Evolutionary conservation across 2,888 invertebrate species (phyloP), one percentile per base, ranked within the genome.

Genomic region (Sesia bembeciformis): DNA sequence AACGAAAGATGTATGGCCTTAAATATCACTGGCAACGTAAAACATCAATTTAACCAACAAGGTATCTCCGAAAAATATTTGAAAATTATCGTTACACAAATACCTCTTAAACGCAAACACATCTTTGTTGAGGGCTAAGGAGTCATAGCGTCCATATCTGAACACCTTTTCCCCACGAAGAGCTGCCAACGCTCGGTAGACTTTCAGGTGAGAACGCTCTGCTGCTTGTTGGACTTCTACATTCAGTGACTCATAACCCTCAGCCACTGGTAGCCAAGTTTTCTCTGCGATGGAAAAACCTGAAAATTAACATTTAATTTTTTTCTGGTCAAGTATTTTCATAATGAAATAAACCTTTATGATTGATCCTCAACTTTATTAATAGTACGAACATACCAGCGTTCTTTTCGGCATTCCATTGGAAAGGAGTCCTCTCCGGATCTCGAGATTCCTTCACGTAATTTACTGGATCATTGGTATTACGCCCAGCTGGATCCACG

Each of bases 251-350:
- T 81, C 78, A 65, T 92, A 94, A 59, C 93, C 92, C 0, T 89
- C 78, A 53, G 93, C 90, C 0, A 94, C 90, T 3, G 94, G 94
- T 5, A 94, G 70, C 94, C 94, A 95, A 0, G 94, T 91, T 3
- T 74, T 78, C 0, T 79, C 81, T 5, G 76, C 86, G 0, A 76
- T 84, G 0, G 93, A 92, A 67, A 95, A 95, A 7, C 93, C 93
- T 86, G 40, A 23, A 23, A 23, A 23, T 23, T 23, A n/a, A 56
- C 57, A 61, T 46, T 46, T 4, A 7, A 8, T n/a, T 4, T 4
- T n/a, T n/a, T 4, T 8, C 23, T 2, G 2, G 23, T 23, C 23
- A 23, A 2, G 23, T 23, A 23, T 23, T 23, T 23, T 23, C 23
- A 23, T 23, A 23, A 23, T 23, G 23, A 23, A 23, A 23, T 23